Percentiles rank a stretch among this genome's conserved stretches.
phyloP scores from a whole-genome alignment of 2,888 invertebrate genomes.

The Troides aeacus region DNA sequence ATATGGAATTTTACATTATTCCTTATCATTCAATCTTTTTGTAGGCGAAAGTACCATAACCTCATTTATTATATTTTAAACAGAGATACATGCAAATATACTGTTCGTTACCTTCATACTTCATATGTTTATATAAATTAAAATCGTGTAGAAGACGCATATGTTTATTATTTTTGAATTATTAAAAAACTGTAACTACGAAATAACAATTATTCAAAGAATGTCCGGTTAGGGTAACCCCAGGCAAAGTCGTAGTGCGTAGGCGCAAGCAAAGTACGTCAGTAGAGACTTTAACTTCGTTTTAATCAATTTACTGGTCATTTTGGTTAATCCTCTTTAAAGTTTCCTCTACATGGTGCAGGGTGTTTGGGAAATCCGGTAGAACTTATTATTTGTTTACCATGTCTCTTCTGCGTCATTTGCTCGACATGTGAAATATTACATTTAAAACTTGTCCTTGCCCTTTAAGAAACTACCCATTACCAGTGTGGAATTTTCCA shows the following conservation, averaged over 20 bases:
- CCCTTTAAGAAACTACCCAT: neutral
- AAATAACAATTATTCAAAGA: slow-evolving; percentile 48
- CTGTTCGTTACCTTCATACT: too few relatives aligned
- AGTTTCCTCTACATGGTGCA: slow-evolving; percentile 12
- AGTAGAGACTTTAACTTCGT: slow-evolving; percentile 3
- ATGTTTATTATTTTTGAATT: slow-evolving; percentile 4
- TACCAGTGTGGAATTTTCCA: neutral
- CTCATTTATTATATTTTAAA: too few relatives aligned
- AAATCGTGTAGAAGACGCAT: neutral
- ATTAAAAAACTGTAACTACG: slow-evolving; percentile 1
- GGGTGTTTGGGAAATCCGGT: slow-evolving; percentile 17
- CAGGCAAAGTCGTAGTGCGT: slow-evolving; percentile 13
- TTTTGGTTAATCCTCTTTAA: slow-evolving; percentile 22
- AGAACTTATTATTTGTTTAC: neutral
- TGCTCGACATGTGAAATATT: neutral
- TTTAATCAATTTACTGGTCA: slow-evolving; percentile 4
- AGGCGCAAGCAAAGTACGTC: slow-evolving; percentile 13
- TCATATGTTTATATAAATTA: neutral
- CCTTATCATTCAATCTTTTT: too few relatives aligned
- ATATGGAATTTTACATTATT: too few relatives aligned
- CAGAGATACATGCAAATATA: too few relatives aligned
- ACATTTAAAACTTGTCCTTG: slow-evolving; percentile 1
- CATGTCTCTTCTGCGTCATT: neutral
- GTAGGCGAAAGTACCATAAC: too few relatives aligned
- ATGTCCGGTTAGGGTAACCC: slow-evolving; percentile 22